Conservation (phyloP, 37 sponge, comb jelly and placozoan species). For the Spongilla lacustris region DNA sequence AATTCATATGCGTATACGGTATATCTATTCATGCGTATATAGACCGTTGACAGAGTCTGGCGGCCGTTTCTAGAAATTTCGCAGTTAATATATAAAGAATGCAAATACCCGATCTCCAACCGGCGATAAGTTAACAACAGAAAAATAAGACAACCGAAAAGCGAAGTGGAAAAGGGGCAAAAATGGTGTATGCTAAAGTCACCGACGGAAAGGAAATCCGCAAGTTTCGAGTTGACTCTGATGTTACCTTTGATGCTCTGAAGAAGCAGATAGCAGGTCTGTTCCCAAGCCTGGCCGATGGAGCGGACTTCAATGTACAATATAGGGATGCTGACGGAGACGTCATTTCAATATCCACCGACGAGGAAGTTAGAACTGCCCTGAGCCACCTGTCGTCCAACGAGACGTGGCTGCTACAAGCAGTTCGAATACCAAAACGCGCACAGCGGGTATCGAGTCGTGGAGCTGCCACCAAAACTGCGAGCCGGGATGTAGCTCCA, state of each 20-base stretch:
- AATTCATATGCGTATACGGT: too few relatives aligned
- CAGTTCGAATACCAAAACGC: too few relatives aligned
- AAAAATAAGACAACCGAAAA: too few relatives aligned
- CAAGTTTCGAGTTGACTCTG: conserved; percentile 21
- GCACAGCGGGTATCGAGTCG: too few relatives aligned
- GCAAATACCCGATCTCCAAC: too few relatives aligned
- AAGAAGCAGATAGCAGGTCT: conserved; percentile 19
- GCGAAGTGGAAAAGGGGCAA: background rate
- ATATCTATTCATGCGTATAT: too few relatives aligned
- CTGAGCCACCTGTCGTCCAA: conserved; percentile 11
- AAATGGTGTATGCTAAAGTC: conserved; percentile 49
- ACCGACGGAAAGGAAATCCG: conserved; percentile 33
- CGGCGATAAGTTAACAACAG: too few relatives aligned
- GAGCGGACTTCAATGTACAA: conserved; percentile 1
- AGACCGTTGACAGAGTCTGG: too few relatives aligned
- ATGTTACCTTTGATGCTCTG: conserved; percentile 26
- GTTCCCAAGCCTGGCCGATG: conserved; percentile 24
- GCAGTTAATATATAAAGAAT: too few relatives aligned
- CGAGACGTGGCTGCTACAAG: conserved; percentile 13
- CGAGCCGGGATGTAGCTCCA: background rate
- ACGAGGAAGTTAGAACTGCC: conserved; percentile 39
- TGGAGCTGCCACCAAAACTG: too few relatives aligned
- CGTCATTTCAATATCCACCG: conserved; percentile 46
- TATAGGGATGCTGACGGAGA: conserved; percentile 51
- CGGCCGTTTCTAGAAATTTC: too few relatives aligned